These are phyloP conservation scores for Propsilocerus akamusi DNA, from an alignment of 1,140 invertebrate genomes.

Conservation along the genomic window DNA sequence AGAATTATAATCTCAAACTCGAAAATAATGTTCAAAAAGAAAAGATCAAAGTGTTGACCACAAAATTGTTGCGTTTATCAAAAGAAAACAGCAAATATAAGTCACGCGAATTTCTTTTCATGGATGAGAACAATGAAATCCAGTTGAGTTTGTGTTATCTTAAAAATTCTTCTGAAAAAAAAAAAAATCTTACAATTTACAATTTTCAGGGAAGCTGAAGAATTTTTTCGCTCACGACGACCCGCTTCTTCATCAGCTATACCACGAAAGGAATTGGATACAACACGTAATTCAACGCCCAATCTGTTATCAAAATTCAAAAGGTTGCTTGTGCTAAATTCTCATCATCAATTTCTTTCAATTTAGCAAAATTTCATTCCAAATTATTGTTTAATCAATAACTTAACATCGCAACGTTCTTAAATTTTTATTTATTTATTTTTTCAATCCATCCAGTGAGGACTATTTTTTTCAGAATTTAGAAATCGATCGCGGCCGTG, in stretches of 20 bases:
- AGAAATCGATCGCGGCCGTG: not conserved
- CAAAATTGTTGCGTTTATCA: conserved; percentile 4
- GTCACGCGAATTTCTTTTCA: not conserved
- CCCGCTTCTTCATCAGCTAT: not conserved
- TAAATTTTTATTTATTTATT: no score
- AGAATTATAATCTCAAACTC: conserved; percentile 3
- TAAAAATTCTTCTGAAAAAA: no score
- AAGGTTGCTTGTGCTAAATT: not conserved
- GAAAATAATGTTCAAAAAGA: conserved; percentile 5
- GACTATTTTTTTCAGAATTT: not conserved
- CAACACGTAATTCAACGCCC: not conserved
- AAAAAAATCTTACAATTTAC: no score
- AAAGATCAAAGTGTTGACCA: conserved; percentile 4
- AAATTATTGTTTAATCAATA: not conserved
- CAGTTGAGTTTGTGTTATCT: no score
- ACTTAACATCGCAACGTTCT: no score
- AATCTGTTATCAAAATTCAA: conserved; percentile 1
- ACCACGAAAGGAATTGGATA: not conserved
- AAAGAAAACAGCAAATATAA: not conserved
- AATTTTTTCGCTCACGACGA: not conserved
- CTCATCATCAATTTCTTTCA: not conserved
- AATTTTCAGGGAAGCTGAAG: not conserved
- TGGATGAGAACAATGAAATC: not conserved
- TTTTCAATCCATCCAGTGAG: not conserved
- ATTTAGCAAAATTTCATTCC: not conserved